phyloP scores from a whole-genome alignment of 2,113 vertebrate genomes.

The Holacanthus passer region DNA sequence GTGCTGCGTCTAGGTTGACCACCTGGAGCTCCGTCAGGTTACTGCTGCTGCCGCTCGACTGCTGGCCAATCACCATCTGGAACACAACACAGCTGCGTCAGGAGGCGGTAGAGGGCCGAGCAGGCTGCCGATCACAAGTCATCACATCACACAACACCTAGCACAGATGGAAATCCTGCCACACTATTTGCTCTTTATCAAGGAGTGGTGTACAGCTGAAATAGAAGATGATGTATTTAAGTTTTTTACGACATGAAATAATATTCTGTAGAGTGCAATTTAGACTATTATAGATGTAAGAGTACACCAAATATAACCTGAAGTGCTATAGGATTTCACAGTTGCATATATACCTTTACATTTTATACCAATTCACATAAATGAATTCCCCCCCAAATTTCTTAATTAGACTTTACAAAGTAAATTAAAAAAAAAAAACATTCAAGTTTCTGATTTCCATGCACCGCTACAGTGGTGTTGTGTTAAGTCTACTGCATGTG shows the following conservation, averaged over 20 bases:
- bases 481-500: conserved; percentile 39
- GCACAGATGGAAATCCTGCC: conserved; percentile 43
- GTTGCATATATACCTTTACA: not conserved
- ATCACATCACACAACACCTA: conserved; percentile 32
- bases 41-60: conserved; percentile 93
- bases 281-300: not conserved
- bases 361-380: not conserved
- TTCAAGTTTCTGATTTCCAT: conserved; percentile 34
- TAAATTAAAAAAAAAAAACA: not conserved
- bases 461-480: conserved; percentile 61
- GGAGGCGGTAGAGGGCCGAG: not conserved
- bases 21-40: conserved; percentile 98
- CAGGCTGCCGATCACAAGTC: conserved; percentile 36
- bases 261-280: not conserved
- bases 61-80: conserved; percentile 99
- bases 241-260: not conserved
- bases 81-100: conserved; percentile 47
- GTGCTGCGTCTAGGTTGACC: conserved; percentile 92
- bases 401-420: not conserved
- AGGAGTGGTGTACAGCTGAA: not conserved
- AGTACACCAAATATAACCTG: not conserved
- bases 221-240: not conserved
- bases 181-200: conserved; percentile 27
- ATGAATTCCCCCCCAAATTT: not conserved
- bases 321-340: not conserved